These are phyloP conservation scores for Metalampra italica DNA, from an alignment of 2,888 invertebrate genomes.

Conservation along the genomic window DNA sequence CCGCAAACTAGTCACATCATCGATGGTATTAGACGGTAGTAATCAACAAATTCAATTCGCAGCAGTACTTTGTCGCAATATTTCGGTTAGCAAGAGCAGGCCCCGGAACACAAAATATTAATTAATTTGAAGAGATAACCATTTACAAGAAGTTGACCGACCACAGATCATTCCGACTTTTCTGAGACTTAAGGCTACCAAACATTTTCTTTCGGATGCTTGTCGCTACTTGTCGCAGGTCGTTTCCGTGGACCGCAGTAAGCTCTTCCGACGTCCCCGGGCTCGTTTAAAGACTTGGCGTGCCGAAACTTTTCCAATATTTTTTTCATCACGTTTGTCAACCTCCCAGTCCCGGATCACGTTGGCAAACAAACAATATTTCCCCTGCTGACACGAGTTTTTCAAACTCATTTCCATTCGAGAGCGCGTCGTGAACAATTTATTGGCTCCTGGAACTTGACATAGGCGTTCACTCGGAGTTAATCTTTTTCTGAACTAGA, in stretches of 20 bases:
- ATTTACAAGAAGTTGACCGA: too few species aligned
- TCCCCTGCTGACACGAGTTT: conserved; percentile 50
- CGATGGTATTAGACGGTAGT: too few species aligned
- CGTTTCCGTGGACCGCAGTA: conserved; percentile 21
- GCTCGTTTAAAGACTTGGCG: conserved; percentile 40
- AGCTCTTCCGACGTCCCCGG: conserved; percentile 26
- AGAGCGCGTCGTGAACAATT: conserved; percentile 44
- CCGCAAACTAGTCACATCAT: too few species aligned
- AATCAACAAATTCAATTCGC: too few species aligned
- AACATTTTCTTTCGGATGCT: not conserved
- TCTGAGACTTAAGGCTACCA: not conserved
- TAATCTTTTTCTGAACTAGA: conserved; percentile 37
- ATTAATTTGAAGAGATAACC: too few species aligned
- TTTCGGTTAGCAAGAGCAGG: too few species aligned
- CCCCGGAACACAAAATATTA: too few species aligned
- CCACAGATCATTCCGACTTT: too few species aligned
- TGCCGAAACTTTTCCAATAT: conserved; percentile 65
- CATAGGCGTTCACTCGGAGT: conserved; percentile 22
- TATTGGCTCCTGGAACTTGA: conserved; percentile 41
- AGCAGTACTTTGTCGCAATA: too few species aligned
- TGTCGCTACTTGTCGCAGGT: conserved; percentile 7
- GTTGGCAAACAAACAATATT: conserved; percentile 66
- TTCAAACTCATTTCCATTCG: conserved; percentile 60
- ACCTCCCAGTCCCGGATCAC: conserved; percentile 47
- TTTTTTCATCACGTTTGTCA: conserved; percentile 67